Base-by-base conservation (phyloP, 2,888 invertebrate species). In the Rhyacophila evoluta region DNA sequence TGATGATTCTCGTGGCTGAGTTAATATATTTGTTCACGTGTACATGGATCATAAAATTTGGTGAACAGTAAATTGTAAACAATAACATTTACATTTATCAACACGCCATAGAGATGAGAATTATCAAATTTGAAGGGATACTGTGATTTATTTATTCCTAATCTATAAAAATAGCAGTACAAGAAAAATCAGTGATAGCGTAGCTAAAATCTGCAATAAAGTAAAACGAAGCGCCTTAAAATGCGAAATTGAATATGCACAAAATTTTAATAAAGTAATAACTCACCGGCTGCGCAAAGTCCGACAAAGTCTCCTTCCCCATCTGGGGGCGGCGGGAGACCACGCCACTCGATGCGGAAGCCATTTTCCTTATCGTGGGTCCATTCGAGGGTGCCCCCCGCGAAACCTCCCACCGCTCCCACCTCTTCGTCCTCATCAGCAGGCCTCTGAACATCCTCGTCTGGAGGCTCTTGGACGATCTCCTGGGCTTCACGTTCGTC, bases 201-300 rank as follows among this genome's bases (percentile, higher is more conserved):
- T 33, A 2, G 29, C 29, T 33, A 55, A 55, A 55, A 25, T 55
- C 41, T 25, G 5, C 19, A 25, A 10, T 19, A 8, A 3, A 55
- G 19, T 55, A 55, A 55, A 55, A 25, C 2, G 25, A 55, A 19
- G 19, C 19, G 15, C 15, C 2, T 25, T 19, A 10, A 10, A 55
- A 55, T 4, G 6, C 15, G 10, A 55, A 55, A 55, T 55, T 55
- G 15, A 55, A 55, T 55, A 55, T 55, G 55, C 55, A 55, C 25
- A 19, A 19, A 69, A 69, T 29, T 69, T 29, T 69, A 29, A 69
- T 15, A 29, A 69, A 69, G 33, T 6, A 11, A 29, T 28, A 71
- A 85, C 90, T 88, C 84, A 92, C 92, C 92, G 88, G 87, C 85
- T 84, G 86, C 88, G 85, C 89, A 91, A 82, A 92, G 85, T 72